phyloP scores from a whole-genome alignment of 2,888 invertebrate species.

The Epistrophe grossulariae region DNA sequence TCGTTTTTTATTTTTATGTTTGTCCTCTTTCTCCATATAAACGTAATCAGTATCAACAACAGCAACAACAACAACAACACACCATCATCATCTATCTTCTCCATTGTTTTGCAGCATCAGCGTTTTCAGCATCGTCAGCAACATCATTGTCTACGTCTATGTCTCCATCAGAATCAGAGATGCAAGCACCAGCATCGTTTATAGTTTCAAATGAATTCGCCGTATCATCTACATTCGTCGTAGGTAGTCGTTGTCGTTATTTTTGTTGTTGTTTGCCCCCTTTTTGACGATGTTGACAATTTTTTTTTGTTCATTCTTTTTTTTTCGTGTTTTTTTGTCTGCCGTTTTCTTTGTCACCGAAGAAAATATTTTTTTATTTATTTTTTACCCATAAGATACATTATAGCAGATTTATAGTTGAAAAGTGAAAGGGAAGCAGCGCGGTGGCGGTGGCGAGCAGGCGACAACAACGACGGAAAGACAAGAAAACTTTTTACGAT shows the following conservation, averaged over 20 bases:
- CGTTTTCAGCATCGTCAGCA: conserved; percentile 56
- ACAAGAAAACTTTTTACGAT: conserved; percentile 23
- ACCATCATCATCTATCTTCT: conserved; percentile 37
- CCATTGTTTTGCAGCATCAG: conserved; percentile 43
- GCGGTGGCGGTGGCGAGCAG: background rate
- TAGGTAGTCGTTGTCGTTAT: background rate
- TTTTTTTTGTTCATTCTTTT: background rate
- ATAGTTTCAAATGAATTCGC: conserved; percentile 28
- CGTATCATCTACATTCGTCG: conserved; percentile 13
- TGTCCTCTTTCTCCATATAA: conserved; percentile 27
- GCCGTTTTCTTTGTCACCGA: conserved; percentile 13
- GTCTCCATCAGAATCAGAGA: conserved; percentile 54
- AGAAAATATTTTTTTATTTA: conserved; percentile 13
- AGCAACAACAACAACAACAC: conserved; percentile 24
- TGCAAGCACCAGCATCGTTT: conserved; percentile 15
- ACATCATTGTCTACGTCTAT: conserved; percentile 62
- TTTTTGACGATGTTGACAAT: conserved; percentile 39
- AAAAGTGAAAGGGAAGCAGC: conserved; percentile 36
- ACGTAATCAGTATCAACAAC: conserved; percentile 52
- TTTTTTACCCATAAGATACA: background rate
- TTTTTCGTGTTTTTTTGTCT: conserved; percentile 27
- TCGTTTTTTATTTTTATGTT: conserved; percentile 29
- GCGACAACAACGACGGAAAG: background rate
- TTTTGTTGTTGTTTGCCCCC: conserved; percentile 13
- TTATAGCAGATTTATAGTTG: conserved; percentile 26